phyloP scores from a whole-genome alignment of 2,113 vertebrate species.

The Clarias batrachus region DNA sequence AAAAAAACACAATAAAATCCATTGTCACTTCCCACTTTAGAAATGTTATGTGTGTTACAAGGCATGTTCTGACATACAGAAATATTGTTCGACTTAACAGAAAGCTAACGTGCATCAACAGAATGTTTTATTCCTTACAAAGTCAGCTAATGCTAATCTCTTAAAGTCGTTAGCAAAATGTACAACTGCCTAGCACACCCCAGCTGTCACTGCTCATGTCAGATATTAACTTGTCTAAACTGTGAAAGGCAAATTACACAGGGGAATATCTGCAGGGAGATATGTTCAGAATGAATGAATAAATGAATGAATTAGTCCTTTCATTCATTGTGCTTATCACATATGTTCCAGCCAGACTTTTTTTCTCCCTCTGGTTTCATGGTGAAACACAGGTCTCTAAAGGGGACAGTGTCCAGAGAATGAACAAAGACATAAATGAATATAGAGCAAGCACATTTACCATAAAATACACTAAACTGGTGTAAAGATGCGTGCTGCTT shows the following conservation, averaged over 20 bases:
- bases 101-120: neutral
- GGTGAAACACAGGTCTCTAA: neutral
- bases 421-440: neutral
- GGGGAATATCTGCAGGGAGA: slow-evolving; percentile 3
- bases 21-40: neutral
- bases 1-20: neutral
- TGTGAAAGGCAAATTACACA: neutral
- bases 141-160: neutral
- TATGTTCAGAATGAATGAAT: slow-evolving; percentile 16
- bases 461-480: neutral
- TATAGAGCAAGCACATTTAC: neutral
- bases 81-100: neutral
- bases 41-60: neutral
- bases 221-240: slow-evolving; percentile 2
- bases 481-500: neutral
- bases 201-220: neutral
- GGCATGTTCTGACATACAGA: neutral
- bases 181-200: neutral
- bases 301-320: slow-evolving; percentile 17
- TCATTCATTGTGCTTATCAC: neutral
- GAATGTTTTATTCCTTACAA: neutral
- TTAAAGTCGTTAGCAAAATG: neutral
- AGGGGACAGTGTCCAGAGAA: neutral
- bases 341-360: neutral
- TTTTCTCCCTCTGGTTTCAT: neutral